Base-by-base conservation (phyloP, 2,113 vertebrate genomes). In the Channa argus region DNA sequence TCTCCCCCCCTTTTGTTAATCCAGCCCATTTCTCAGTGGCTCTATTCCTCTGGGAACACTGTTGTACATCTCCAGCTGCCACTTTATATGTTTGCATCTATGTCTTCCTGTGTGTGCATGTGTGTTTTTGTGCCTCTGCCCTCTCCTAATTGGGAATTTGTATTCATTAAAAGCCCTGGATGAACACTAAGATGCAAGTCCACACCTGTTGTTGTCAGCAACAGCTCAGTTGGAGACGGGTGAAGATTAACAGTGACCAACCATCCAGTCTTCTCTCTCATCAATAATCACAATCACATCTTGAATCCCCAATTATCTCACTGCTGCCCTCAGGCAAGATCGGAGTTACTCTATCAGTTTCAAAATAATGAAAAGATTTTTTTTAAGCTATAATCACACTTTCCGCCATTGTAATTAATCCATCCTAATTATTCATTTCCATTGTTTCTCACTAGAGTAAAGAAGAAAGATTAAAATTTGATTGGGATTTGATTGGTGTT, bases 291-390 rank as follows among this genome's bases (percentile, higher is more conserved):
- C 79, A 74, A 66, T 84, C 67, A 71, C 47, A 45, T 78, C 76
- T 71, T 82, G 77, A 89, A 83, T 88, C 80, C 58, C 70, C 87
- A 88, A 83, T 92, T 89, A 92, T 75, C 82, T 83, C 71, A 74
- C 82, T 64, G 81, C 72, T 64, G 44, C 78, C 80, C 76, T 6
- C 2, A 4, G 69, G 74, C 53, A 0, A 41, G 49, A 74, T 81
- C 56, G 0, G 1, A 76, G 53, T 61, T 65, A 12, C 63, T 69
- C 73, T 78, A 6, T 14, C 54, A 15, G 58, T 54, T 82, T 76
- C 2, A 3, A 66, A 79, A 81, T 77, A 71, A 81, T 77, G 56
- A 80, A 56, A 68, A 73, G 33, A 59, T 15, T 59, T 77, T 54
- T 65, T 74, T 44, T 36, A 63, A 79, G 56, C 50, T 73, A 73